Evolutionary conservation across 2,888 invertebrate genomes (phyloP), one percentile per base, ranked within the genome.

Genomic region (Oligia latruncula): DNA sequence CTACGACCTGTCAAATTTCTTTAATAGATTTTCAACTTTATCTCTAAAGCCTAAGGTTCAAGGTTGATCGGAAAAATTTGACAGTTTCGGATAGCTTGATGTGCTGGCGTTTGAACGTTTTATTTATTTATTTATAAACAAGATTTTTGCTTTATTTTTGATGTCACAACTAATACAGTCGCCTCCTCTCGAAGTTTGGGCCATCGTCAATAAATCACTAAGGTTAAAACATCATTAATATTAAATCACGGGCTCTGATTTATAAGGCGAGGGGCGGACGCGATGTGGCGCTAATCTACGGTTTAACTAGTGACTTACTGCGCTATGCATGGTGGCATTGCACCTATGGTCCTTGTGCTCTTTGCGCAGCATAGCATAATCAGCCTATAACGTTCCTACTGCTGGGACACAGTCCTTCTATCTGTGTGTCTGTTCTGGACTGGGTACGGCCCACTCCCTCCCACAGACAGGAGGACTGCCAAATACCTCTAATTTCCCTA

Each of bases 191-290:
- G 0, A 72, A 17, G 0, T 87, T 93, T 91, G 89, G n/a, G 82
- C 91, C 94, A 91, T 70, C 66, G 81, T 83, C 92, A 92, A 96
- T 96, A 96, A 96, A 96, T 96, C 96, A 96, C 95, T 95, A 95
- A 95, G 95, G 96, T 96, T 96, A 96, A 96, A 96, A 95, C 95
- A 95, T 96, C 96, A 96, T 96, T 96, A 96, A 96, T 96, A 96
- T 96, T 96, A 96, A 96, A 96, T 96, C 96, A 96, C 91, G 92
- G 90, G 87, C 88, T 86, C 90, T 95, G 96, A 95, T 95, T 95
- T 95, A 95, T 93, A 90, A 90, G 90, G 91, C 91, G 90, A 92
- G 94, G 95, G 93, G 87, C 90, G 89, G 92, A 87, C 90, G 91
- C 91, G 88, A 82, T 78, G 84, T 60, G 78, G 81, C 78, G 85